Evolutionary conservation across 2,113 vertebrate genomes (phyloP).

Genomic region (Entomyzon cyanotis): DNA sequence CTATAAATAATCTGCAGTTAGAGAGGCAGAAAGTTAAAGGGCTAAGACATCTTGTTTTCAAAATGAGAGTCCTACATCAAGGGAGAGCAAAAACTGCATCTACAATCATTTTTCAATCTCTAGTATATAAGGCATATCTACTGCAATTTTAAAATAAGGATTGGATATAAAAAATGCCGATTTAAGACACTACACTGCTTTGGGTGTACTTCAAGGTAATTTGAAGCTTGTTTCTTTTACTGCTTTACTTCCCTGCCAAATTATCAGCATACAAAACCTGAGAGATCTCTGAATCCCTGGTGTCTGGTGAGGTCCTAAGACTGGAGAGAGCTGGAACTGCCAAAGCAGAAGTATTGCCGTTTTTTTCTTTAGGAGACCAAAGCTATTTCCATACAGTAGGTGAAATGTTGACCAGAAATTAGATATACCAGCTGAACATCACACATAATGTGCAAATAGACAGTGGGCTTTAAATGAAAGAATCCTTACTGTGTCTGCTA

Average conservation of each 20-base stretch:
- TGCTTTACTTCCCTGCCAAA: neutral
- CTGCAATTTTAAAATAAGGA: neutral
- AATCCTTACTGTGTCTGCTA: neutral
- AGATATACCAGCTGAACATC: neutral
- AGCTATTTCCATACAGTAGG: neutral
- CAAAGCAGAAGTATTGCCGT: neutral
- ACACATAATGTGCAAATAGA: neutral
- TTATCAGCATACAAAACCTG: neutral
- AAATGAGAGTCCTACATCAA: neutral
- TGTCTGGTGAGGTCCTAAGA: neutral
- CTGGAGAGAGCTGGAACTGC: neutral
- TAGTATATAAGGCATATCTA: neutral
- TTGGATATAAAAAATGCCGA: neutral
- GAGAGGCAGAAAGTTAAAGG: neutral
- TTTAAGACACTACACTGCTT: neutral
- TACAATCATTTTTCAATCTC: neutral
- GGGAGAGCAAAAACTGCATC: neutral
- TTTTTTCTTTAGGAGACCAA: neutral
- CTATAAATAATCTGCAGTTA: neutral
- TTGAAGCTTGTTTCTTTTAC: neutral
- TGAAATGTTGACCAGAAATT: neutral
- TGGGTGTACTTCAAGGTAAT: neutral
- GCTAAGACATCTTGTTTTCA: neutral
- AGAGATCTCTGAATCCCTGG: neutral
- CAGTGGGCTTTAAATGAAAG: neutral